Percentiles rank a stretch among this genome's conserved stretches.
phyloP scores from a whole-genome alignment of 1,140 invertebrate genomes.

The Tetragonula clypearis region DNA sequence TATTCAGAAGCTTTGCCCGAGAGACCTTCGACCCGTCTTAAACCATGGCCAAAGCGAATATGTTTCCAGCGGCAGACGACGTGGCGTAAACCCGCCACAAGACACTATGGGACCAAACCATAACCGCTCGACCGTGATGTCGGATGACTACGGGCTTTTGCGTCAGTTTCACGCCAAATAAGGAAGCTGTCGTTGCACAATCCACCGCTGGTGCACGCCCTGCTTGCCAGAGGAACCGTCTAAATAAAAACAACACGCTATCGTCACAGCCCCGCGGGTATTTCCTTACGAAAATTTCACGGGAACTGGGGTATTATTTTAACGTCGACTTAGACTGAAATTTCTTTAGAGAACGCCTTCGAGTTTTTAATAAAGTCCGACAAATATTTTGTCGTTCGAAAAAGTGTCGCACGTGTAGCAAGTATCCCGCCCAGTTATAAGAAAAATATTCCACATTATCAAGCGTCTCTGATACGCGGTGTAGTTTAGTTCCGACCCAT shows the following conservation, averaged over 20 bases:
- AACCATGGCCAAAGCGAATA: constrained; percentile 60
- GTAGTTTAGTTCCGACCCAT: no score
- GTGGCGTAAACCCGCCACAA: constrained; percentile 55
- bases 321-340: not conserved
- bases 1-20: constrained; percentile 67
- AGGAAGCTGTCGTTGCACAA: constrained; percentile 51
- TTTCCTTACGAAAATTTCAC: not conserved
- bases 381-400: not conserved
- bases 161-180: constrained; percentile 60
- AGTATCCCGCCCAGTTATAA: no score
- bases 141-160: constrained; percentile 66
- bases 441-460: not conserved
- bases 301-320: not conserved
- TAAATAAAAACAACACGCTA: constrained; percentile 40
- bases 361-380: not conserved
- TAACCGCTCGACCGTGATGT: constrained; percentile 64
- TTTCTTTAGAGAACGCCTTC: not conserved
- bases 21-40: constrained; percentile 66
- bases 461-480: no score
- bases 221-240: constrained; percentile 28
- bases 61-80: constrained; percentile 56
- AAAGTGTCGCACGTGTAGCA: no score
- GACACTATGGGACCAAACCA: constrained; percentile 60
- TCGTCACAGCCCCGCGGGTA: not conserved
- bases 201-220: constrained; percentile 34